Base-by-base conservation (phyloP, 2,113 vertebrate genomes). In the Sylvilagus bachmani region DNA sequence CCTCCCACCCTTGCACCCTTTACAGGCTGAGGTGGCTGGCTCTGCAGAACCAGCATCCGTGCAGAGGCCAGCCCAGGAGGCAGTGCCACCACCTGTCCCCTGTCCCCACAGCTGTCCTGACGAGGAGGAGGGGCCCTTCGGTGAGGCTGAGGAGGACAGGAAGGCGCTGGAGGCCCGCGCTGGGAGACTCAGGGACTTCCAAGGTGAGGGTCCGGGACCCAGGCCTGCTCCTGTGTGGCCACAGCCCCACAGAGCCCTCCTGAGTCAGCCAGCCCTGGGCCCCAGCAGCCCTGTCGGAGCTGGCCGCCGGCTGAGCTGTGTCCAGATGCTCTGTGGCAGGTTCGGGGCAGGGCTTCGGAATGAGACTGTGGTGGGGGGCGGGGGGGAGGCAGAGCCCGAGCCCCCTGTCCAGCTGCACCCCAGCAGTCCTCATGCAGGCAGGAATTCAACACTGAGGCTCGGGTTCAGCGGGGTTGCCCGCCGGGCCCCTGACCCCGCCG, bases 121-220 rank as follows among this genome's bases (percentile, higher is more conserved):
- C 6, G 99, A 99, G 80, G 99, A 99, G 86, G 99, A 98, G 90
- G 98, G 98, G 21, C 96, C 98, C 5, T 98, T 98, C 91, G 98
- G 97, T 16, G 99, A 99, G 94, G 98, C 99, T 6, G 99, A 99
- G 91, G 98, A 99, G 90, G 98, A 98, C n/a, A 97, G 92, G 79
- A 98, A 93, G 77, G 85, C 95, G 90, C 86, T 96, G 0, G 98
- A 98, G 92, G 98, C 98, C 4, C 97, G 98, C 44, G 98, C 98
- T 33, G 96, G 95, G 0, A 99, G 98, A 89, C 96, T 99, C 38
- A 99, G 98, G 97, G 99, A 99, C 53, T 99, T 99, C 96, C 99
- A 99, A 98, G 99, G 99, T 99, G 98, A 98, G 91, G 89, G 19
- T 55, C 6, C 1, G 58, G 19, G 3, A 3, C 14, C 12, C 5